A percentile compares a stretch with the other conserved stretches of the same genome.
These are phyloP conservation scores for Acholoe squamosa DNA, from an alignment of 2,888 invertebrate genomes.

Conservation along the genomic window DNA sequence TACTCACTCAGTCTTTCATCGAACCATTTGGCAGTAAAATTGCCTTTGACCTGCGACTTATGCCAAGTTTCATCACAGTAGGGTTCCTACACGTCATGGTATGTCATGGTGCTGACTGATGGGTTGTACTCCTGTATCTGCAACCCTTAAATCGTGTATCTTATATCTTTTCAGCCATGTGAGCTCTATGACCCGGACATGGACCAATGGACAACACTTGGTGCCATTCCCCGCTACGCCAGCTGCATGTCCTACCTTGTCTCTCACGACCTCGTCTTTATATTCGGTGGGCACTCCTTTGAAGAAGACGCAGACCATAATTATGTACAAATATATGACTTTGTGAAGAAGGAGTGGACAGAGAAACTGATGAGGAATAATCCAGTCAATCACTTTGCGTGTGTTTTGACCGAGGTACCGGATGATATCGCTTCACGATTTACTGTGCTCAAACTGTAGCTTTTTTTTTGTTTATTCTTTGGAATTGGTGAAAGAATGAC, in stretches of 20 bases:
- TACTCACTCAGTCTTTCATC: no score
- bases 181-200: constrained; percentile 70
- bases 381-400: background rate
- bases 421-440: background rate
- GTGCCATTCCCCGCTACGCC: constrained; percentile 61
- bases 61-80: no score
- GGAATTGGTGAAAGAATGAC: no score
- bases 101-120: no score
- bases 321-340: constrained; percentile 61
- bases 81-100: no score
- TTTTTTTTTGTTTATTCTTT: no score
- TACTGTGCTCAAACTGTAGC: no score
- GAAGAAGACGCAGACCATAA: constrained; percentile 63
- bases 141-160: no score
- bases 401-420: background rate
- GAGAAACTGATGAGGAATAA: background rate
- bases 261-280: constrained; percentile 49
- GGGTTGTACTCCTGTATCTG: no score
- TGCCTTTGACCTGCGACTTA: no score
- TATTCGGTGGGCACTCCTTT: constrained; percentile 70
- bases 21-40: no score
- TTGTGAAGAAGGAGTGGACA: constrained; percentile 9
- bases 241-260: constrained; percentile 66
- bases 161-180: constrained; percentile 65
- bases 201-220: constrained; percentile 71